Evolutionary conservation across 2,113 vertebrate genomes (phyloP), one percentile per base, ranked within the genome.

Genomic region (Oreotrochilus melanogaster): DNA sequence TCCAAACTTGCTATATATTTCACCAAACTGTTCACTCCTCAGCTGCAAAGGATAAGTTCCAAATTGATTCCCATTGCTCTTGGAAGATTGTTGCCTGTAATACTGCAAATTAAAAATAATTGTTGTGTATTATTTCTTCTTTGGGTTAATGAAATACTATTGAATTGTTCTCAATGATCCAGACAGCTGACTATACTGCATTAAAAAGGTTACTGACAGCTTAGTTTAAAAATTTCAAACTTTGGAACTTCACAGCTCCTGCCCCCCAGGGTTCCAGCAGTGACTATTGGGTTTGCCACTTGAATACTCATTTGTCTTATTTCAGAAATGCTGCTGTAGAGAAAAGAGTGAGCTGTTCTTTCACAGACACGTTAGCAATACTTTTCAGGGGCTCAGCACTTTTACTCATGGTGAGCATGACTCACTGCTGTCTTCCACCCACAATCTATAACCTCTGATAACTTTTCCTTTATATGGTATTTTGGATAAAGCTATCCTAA

Each of bases 401-500:
- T 94, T 48, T 64, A 67, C 78, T 88, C 3, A 12, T 71, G 93
- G 57, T 69, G 87, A 66, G 25, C 8, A 27, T 96, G 96, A 96
- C 42, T 96, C 95, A 95, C 45, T 87, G 86, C 61, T 21, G 33
- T 88, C 47, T 85, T 91, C 75, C 73, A 90, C 89, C 92, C 92
- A 92, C 82, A 88, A 51, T 39, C 42, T 85, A 48, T 54, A 74
- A 86, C 70, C 65, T 94, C 91, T 74, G 92, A 70, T 90, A 86
- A 78, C 75, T 95, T 92, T 69, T 94, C 50, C 97, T 97, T 96
- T 97, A 76, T 93, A 88, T 93, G 91, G 81, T 84, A 4, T 62
- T 89, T 91, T 76, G 80, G 60, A 54, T 69, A 76, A 92, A 92
- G 61, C 28, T 86, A 16, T 86, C 91, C 62, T 67, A 79, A 87